Conservation (phyloP, 2,113 vertebrate species). For the Rhinichthys klamathensis region DNA sequence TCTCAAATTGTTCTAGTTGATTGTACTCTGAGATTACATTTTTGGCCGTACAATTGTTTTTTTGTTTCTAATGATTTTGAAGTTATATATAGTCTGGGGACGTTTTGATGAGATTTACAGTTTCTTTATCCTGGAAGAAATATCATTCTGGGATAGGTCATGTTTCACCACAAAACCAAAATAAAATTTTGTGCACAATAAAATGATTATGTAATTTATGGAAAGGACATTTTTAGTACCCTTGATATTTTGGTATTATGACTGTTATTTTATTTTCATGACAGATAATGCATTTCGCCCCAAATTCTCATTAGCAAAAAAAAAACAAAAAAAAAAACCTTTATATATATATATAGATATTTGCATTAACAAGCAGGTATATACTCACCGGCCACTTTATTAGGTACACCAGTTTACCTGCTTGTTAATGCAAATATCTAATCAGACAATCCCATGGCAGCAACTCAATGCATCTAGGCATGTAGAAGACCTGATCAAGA, state of each 20-base stretch:
- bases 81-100: neutral
- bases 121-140: neutral
- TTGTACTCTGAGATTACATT: neutral
- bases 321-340: too few relatives aligned
- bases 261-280: neutral
- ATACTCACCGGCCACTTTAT: too few relatives aligned
- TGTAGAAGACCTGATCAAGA: too few relatives aligned
- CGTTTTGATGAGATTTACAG: neutral
- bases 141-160: neutral
- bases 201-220: neutral
- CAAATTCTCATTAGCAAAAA: too few relatives aligned
- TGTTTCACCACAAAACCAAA: neutral
- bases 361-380: too few relatives aligned
- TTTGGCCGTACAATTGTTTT: neutral
- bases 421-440: too few relatives aligned
- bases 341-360: too few relatives aligned
- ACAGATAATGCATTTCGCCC: too few relatives aligned
- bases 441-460: too few relatives aligned
- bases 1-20: conserved; percentile 7
- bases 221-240: neutral
- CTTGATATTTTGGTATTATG: neutral
- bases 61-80: neutral
- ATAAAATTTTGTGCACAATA: neutral
- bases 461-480: too few relatives aligned
- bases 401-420: too few relatives aligned